Evolutionary conservation across 2,888 invertebrate species (phyloP).

Genomic region (Drosophila macrothrix): DNA sequence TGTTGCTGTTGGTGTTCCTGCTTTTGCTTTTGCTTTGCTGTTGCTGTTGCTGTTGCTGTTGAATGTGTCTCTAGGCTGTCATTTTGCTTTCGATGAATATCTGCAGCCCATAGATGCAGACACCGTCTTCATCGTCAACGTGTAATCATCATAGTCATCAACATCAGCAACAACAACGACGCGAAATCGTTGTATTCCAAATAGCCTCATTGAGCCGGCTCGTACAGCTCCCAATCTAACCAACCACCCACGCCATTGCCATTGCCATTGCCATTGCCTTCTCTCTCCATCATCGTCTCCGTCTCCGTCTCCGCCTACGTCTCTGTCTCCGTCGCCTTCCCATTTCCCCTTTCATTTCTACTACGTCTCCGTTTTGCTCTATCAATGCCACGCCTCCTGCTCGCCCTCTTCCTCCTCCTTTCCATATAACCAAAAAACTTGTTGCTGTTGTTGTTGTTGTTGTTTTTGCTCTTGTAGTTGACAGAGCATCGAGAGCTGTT

Average conservation of each 20-base stretch:
- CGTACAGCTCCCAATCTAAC: conserved; percentile 34
- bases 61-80: conserved; percentile 85
- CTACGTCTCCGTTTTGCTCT: conserved; percentile 7
- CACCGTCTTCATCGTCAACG: conserved; percentile 70
- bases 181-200: conserved; percentile 79
- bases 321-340: background rate
- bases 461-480: conserved; percentile 47
- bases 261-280: no score
- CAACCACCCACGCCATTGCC: background rate
- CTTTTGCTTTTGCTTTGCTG: conserved; percentile 59
- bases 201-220: conserved; percentile 81
- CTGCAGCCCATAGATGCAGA: conserved; percentile 48
- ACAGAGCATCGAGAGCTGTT: conserved; percentile 65
- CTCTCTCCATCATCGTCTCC: no score
- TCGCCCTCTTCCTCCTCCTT: background rate
- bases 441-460: conserved; percentile 15
- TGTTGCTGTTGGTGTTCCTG: conserved; percentile 56
- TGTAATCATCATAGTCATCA: conserved; percentile 76
- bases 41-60: conserved; percentile 60
- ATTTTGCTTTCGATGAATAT: conserved; percentile 84
- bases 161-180: conserved; percentile 58
- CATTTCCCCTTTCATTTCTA: background rate
- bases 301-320: no score
- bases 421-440: conserved; percentile 40
- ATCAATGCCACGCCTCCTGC: conserved; percentile 50